A percentile compares a stretch with the other conserved stretches of the same genome.
phyloP scores from a whole-genome alignment of 2,113 vertebrate genomes.

The Myocastor coypus region DNA sequence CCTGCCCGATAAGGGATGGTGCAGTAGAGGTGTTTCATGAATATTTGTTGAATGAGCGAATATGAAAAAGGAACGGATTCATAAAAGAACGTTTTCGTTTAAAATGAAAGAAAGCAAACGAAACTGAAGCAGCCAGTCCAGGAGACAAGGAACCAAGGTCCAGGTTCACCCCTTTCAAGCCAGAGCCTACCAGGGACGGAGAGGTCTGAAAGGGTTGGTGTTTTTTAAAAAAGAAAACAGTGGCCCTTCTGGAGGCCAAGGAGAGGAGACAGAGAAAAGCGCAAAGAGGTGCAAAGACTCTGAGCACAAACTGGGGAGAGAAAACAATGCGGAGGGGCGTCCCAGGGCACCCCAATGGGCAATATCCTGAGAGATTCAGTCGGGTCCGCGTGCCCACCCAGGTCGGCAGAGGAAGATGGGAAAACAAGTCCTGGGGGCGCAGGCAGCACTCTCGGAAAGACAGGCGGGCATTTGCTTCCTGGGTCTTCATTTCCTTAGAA shows the following conservation, averaged over 20 bases:
- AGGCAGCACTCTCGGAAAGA: neutral
- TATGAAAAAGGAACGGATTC: neutral
- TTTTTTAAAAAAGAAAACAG: neutral
- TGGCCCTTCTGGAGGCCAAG: neutral
- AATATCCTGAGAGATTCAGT: neutral
- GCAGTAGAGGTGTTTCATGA: neutral
- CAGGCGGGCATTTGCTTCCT: neutral
- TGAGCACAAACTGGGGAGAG: neutral
- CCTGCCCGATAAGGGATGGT: neutral
- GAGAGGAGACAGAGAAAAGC: neutral
- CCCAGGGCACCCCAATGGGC: too few relatives aligned
- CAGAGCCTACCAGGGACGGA: neutral
- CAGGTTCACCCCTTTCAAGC: neutral
- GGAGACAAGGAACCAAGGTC: neutral
- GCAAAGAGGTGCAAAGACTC: neutral
- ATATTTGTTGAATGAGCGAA: neutral
- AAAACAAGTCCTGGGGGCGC: neutral
- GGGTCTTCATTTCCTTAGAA: neutral
- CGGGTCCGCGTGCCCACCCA: neutral
- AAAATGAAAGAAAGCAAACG: conserved; percentile 31
- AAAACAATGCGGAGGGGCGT: rapidly evolving
- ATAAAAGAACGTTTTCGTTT: neutral
- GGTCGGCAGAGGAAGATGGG: neutral
- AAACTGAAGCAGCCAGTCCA: neutral
- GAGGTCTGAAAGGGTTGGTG: neutral